phyloP scores from a whole-genome alignment of 1,140 invertebrate genomes.

The Chironomus striatipennis region DNA sequence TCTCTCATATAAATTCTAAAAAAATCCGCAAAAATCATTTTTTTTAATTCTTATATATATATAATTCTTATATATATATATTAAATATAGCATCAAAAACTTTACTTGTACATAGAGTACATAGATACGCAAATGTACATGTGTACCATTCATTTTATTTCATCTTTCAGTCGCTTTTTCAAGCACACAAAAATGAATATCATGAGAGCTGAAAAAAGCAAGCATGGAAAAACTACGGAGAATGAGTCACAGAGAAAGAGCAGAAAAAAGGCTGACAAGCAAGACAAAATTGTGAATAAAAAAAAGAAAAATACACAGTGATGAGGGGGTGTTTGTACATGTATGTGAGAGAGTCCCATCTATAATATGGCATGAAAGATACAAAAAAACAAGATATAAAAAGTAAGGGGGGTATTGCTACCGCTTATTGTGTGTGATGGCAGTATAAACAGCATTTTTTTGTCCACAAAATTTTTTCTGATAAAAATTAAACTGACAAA shows the following conservation, averaged over 20 bases:
- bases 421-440: not conserved
- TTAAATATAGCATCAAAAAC: not conserved
- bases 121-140: not conserved
- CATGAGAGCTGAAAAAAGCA: not conserved
- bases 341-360: not conserved
- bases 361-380: not conserved
- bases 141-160: slow-evolving; percentile 8
- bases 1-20: too few relatives aligned
- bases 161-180: not conserved
- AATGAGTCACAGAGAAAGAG: too few relatives aligned
- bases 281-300: too few relatives aligned
- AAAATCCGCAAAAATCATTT: too few relatives aligned
- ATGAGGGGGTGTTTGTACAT: not conserved
- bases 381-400: not conserved
- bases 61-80: too few relatives aligned
- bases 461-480: not conserved
- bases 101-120: not conserved
- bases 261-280: too few relatives aligned
- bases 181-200: not conserved
- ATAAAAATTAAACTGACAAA: not conserved
- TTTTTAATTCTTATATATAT: too few relatives aligned
- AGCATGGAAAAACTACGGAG: not conserved
- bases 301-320: too few relatives aligned
- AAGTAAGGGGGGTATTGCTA: not conserved
- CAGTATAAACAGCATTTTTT: not conserved